Evolutionary conservation across 2,797 vertebrate genomes (phyloP), one percentile per base, ranked within the genome.

Genomic region (Propithecus perrieri): DNA sequence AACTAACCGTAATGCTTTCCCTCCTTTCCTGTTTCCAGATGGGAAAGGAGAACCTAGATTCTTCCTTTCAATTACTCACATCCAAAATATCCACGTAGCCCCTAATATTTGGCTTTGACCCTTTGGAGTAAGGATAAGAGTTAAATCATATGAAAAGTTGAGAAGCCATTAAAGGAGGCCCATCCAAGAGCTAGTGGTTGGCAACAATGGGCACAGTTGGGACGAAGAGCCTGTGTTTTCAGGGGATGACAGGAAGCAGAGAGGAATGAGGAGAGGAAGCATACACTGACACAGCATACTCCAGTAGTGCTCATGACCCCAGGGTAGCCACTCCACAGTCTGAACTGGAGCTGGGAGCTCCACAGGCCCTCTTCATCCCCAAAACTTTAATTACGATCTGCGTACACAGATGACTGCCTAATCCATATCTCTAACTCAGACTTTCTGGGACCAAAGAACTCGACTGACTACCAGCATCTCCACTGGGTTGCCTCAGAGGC

Each of bases 101-200:
- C 87, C 76, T 76, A 87, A 33, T 89, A 53, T 87, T 79, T 96
- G 78, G 48, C 38, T 93, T 92, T 91, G 65, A 78, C 86, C 61
- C 53, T 67, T 55, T 83, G 12, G 46, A 41, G 41, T 95, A 71
- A 85, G 33, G 72, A 33, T 80, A 24, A 38, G 67, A 95, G 43
- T 43, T 65, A 87, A 89, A 76, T 55, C 46, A 30, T 86, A 43
- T 8, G 63, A 75, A 75, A 91, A 53, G 18, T 61, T 79, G 28
- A 87, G 48, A 89, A 59, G 43, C 50, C 46, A 61, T 75, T 94
- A 48, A 94, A 93, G 72, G 59, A 92, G 30, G n/a, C 35, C 71
- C 50, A 67, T 24, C 30, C 38, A 79, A 85, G 85, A 91, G 24
- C 1, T 92, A 57, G 38, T 87, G 24, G 75, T 78, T 75, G 43